Percentiles rank a stretch among this genome's conserved stretches.
Evolutionary conservation across 2,797 vertebrate genomes (phyloP).

Genomic region (Austrolebias charrua): DNA sequence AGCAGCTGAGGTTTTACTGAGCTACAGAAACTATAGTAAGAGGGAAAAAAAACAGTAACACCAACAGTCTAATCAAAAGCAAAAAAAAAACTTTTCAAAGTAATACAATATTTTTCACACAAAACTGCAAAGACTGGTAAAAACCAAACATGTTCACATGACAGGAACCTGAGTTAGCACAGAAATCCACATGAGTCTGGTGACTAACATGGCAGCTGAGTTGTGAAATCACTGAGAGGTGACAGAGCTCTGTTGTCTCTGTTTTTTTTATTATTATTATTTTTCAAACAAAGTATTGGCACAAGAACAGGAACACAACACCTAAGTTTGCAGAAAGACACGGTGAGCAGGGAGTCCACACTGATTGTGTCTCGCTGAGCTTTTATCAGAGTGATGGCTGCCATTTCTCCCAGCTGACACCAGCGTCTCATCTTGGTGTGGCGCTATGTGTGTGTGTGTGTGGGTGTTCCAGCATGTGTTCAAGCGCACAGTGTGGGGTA

Average conservation of each 20-base stretch:
- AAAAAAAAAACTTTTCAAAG: too few relatives aligned
- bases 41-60: neutral
- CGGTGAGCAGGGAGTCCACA: neutral
- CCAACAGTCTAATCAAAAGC: neutral
- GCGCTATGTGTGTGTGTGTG: neutral
- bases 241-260: neutral
- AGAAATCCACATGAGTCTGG: neutral
- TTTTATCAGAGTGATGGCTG: slow-evolving; percentile 40
- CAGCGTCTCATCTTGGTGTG: slow-evolving; percentile 18
- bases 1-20: slow-evolving; percentile 3
- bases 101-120: neutral
- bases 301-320: slow-evolving; percentile 4
- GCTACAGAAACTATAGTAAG: neutral
- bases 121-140: neutral
- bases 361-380: slow-evolving; percentile 22
- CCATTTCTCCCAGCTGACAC: slow-evolving; percentile 47
- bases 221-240: neutral
- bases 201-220: neutral
- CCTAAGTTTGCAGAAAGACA: neutral
- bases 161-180: neutral
- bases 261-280: neutral
- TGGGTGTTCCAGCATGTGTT: slow-evolving; percentile 1
- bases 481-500: slow-evolving; percentile 7
- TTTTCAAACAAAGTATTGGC: neutral
- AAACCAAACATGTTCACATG: neutral